Percentiles rank a stretch among this genome's conserved stretches.
These are phyloP conservation scores for Vombatus ursinus DNA, from an alignment of 2,113 vertebrate genomes.

Conservation along the genomic window DNA sequence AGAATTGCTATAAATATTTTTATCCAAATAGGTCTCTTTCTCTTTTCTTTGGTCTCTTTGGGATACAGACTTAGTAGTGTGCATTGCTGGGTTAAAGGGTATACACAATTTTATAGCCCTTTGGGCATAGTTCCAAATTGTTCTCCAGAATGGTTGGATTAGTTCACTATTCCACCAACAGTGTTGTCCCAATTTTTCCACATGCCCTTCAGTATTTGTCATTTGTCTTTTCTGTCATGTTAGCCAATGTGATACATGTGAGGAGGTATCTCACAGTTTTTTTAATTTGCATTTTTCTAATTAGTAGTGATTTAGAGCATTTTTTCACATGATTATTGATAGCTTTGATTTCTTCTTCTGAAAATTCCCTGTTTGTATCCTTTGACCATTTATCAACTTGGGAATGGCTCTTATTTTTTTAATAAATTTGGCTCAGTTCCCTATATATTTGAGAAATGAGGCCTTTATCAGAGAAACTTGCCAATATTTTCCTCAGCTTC, in stretches of 20 bases:
- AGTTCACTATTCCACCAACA: not conserved
- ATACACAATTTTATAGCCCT: not conserved
- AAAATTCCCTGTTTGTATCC: not conserved
- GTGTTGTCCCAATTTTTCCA: not conserved
- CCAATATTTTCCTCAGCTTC: not conserved
- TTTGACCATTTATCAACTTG: not conserved
- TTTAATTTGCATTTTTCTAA: not conserved
- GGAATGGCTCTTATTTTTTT: not conserved
- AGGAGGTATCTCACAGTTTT: not conserved
- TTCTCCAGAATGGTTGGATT: not conserved
- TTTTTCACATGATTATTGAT: not conserved
- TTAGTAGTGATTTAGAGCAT: not conserved
- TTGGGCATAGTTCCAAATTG: not conserved
- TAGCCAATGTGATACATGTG: not conserved
- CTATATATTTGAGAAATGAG: not conserved
- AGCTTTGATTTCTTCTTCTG: not conserved
- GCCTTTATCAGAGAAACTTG: not conserved
- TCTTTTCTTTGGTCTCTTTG: not conserved
- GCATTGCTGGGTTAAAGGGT: not conserved
- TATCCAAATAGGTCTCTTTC: not conserved
- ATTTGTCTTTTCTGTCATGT: not conserved
- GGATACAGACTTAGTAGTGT: not conserved
- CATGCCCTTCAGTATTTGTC: not conserved
- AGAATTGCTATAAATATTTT: not conserved
- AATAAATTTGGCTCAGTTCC: not conserved